Percentiles rank a stretch among this genome's conserved stretches.
Conservation (phyloP, 2,888 invertebrate species). For the Drosophila paramelanica region DNA sequence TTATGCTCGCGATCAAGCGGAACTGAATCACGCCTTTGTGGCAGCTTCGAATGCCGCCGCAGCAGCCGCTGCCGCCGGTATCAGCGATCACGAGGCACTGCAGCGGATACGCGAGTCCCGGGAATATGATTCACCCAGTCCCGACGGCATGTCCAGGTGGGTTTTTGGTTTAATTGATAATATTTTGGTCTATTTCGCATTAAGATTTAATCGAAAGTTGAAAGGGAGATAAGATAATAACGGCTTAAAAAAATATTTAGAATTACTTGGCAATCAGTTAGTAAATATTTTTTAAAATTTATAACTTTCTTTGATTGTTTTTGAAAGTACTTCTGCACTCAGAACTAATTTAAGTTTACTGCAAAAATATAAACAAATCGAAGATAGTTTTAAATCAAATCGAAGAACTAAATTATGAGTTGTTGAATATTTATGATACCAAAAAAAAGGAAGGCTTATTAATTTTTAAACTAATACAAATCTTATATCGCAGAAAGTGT, state of each 20-base stretch:
- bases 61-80: slow-evolving; percentile 70
- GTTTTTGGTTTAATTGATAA: slow-evolving; percentile 9
- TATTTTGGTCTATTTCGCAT: background rate
- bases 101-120: slow-evolving; percentile 83
- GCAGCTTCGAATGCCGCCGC: slow-evolving; percentile 74
- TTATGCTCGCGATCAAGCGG: slow-evolving; percentile 78
- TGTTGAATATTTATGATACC: background rate
- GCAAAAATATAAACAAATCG: background rate
- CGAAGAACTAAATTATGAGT: background rate
- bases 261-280: background rate
- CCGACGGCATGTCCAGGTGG: slow-evolving; percentile 85
- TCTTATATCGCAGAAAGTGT: no score
- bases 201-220: background rate
- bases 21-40: slow-evolving; percentile 71
- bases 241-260: background rate
- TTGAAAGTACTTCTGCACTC: background rate
- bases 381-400: background rate
- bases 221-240: background rate
- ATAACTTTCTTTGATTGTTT: background rate
- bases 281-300: background rate
- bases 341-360: no score
- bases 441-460: background rate
- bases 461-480: background rate
- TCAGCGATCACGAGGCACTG: slow-evolving; percentile 84
- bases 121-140: slow-evolving; percentile 84